Evolutionary conservation across 2,888 invertebrate genomes (phyloP).

Genomic region (Horisme vitalbata): DNA sequence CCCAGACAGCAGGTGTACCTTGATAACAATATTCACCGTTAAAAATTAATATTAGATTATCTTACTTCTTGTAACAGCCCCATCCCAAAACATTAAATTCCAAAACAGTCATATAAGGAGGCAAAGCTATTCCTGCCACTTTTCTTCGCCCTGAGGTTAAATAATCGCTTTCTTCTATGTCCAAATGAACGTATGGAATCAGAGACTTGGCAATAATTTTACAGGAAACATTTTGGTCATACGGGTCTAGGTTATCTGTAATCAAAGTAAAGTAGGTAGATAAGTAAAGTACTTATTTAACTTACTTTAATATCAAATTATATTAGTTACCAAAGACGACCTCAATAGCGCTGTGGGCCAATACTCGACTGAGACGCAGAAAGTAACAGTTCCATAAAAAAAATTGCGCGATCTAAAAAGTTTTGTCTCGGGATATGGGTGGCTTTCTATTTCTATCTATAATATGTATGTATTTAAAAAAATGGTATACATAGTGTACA

Average conservation of each 20-base stretch:
- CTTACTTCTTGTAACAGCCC: constrained; percentile 80
- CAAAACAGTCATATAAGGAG: constrained; percentile 79
- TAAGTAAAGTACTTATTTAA: too few species aligned
- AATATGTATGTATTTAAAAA: too few species aligned
- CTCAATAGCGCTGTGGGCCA: too few species aligned
- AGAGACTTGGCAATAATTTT: constrained; percentile 83
- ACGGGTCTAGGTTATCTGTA: constrained; percentile 76
- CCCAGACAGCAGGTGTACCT: not conserved
- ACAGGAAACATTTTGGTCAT: constrained; percentile 79
- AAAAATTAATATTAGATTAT: not conserved
- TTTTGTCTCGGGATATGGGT: too few species aligned
- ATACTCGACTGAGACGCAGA: too few species aligned
- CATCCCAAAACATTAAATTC: constrained; percentile 86
- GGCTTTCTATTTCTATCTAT: too few species aligned
- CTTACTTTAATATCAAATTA: too few species aligned
- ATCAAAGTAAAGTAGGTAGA: constrained; percentile 21
- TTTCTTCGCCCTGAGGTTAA: constrained; percentile 74
- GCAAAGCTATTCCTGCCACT: constrained; percentile 62
- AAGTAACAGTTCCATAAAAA: too few species aligned
- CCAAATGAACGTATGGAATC: constrained; percentile 87
- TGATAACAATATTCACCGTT: not conserved
- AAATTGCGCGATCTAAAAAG: too few species aligned
- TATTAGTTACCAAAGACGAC: too few species aligned
- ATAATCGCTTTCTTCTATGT: constrained; percentile 86
- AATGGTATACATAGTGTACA: too few species aligned